Conservation (phyloP, 1,140 invertebrate species). For the Octopus bimaculoides region DNA sequence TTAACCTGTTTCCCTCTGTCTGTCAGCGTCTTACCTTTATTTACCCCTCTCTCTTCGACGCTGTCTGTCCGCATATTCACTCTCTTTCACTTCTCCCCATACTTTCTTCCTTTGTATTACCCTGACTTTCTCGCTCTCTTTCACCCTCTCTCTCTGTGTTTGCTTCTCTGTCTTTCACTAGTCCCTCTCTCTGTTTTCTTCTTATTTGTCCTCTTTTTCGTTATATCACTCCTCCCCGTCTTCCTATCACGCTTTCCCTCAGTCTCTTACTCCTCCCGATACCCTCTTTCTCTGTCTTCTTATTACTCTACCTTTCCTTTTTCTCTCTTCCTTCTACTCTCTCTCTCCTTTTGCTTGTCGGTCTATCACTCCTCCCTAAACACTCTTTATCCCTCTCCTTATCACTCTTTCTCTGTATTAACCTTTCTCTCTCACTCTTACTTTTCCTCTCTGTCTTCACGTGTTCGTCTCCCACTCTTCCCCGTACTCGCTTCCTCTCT, state of each 20-base stretch:
- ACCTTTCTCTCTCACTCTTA: neutral
- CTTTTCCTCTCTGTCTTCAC: neutral
- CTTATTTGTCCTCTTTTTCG: neutral
- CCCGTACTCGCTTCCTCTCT: too few species aligned
- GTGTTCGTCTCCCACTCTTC: neutral
- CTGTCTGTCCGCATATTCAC: too few species aligned
- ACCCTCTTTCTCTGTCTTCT: neutral
- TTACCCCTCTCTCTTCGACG: too few species aligned
- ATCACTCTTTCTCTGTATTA: neutral
- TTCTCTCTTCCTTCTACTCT: constrained; percentile 1
- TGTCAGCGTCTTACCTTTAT: too few species aligned
- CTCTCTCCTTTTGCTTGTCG: constrained; percentile 8
- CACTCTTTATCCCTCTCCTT: neutral
- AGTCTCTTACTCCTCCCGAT: constrained; percentile 4
- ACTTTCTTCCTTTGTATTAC: neutral
- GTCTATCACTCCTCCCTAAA: neutral
- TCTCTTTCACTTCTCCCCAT: neutral
- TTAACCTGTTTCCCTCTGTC: too few species aligned
- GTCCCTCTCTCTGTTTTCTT: neutral
- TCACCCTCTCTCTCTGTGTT: constrained; percentile 6
- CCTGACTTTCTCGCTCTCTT: neutral
- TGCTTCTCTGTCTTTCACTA: neutral
- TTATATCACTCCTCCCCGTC: neutral
- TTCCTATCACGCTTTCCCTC: constrained; percentile 9
- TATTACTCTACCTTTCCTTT: neutral